Percentiles rank a stretch among this genome's conserved stretches.
Evolutionary conservation across 1,140 invertebrate species (phyloP).

Genomic region (Drosophila setifemur): DNA sequence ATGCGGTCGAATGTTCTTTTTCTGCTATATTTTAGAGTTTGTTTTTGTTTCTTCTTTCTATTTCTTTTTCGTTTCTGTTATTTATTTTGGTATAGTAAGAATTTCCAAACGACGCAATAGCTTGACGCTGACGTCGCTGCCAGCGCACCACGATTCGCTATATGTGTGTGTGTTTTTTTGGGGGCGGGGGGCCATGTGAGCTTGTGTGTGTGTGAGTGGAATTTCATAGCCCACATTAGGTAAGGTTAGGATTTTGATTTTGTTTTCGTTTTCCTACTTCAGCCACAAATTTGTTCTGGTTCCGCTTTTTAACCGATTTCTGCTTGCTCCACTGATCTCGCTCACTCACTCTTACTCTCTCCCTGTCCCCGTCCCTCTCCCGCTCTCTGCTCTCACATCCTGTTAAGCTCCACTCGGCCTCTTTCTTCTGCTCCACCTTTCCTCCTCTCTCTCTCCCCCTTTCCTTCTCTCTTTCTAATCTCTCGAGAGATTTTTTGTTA

Average conservation of each 20-base stretch:
- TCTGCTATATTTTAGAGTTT: background rate
- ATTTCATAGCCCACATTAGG: slow-evolving; percentile 72
- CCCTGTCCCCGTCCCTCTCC: background rate
- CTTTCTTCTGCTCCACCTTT: background rate
- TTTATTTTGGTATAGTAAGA: slow-evolving; percentile 25
- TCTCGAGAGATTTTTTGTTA: slow-evolving; percentile 43
- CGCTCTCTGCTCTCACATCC: slow-evolving; percentile 4
- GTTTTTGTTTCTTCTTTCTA: slow-evolving; percentile 10
- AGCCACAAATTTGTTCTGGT: slow-evolving; percentile 37
- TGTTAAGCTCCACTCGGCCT: background rate
- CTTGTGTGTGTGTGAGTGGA: slow-evolving; percentile 24
- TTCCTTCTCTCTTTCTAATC: slow-evolving; percentile 1
- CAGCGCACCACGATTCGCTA: slow-evolving; percentile 61
- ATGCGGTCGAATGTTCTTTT: slow-evolving; percentile 1
- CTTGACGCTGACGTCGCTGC: slow-evolving; percentile 20
- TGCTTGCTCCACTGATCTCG: slow-evolving; percentile 12
- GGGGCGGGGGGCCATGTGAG: background rate
- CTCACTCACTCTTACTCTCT: too few species aligned
- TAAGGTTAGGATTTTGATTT: slow-evolving; percentile 80
- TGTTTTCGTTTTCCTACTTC: slow-evolving; percentile 62
- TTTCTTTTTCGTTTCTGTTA: slow-evolving; percentile 16
- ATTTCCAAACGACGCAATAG: slow-evolving; percentile 72
- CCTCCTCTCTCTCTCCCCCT: background rate
- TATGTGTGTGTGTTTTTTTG: background rate
- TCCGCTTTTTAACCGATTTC: slow-evolving; percentile 24